phyloP scores from a whole-genome alignment of 2,888 invertebrate genomes.

The Alloplasta piceator region DNA sequence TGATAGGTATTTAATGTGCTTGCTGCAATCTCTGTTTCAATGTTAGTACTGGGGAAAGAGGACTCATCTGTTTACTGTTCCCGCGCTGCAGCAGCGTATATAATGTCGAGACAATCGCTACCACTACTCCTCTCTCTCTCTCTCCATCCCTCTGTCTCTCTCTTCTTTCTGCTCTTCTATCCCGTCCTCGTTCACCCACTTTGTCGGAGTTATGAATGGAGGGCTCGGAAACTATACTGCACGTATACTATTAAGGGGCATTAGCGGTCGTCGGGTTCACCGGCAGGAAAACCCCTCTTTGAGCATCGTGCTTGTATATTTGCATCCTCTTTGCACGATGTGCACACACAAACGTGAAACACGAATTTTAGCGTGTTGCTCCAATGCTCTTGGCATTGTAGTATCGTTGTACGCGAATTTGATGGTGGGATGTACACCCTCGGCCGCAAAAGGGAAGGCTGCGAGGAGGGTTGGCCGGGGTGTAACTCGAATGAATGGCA shows the following conservation, averaged over 20 bases:
- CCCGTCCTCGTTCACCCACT: slow-evolving; percentile 37
- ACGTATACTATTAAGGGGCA: slow-evolving; percentile 71
- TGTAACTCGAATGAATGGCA: slow-evolving; percentile 44
- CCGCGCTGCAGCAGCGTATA: too few species aligned
- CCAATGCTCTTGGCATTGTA: neutral
- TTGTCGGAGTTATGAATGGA: slow-evolving; percentile 74
- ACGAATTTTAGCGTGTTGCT: neutral
- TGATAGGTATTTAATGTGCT: too few species aligned
- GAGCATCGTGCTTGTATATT: slow-evolving; percentile 20
- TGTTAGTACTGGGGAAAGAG: too few species aligned
- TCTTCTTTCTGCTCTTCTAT: too few species aligned
- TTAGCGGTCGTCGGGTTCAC: slow-evolving; percentile 67
- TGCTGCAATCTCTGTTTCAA: too few species aligned
- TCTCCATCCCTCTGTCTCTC: too few species aligned
- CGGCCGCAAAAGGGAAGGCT: slow-evolving; percentile 8
- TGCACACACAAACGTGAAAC: neutral
- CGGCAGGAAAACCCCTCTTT: slow-evolving; percentile 55
- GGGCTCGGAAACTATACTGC: slow-evolving; percentile 69
- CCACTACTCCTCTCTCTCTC: too few species aligned
- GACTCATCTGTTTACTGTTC: too few species aligned
- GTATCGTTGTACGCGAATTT: slow-evolving; percentile 20
- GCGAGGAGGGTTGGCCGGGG: slow-evolving; percentile 2
- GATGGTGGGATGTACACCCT: slow-evolving; percentile 17
- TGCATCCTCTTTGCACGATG: slow-evolving; percentile 15
- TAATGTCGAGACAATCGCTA: too few species aligned